phyloP scores from a whole-genome alignment of 1,140 invertebrate species.

The Drosophila busckii region DNA sequence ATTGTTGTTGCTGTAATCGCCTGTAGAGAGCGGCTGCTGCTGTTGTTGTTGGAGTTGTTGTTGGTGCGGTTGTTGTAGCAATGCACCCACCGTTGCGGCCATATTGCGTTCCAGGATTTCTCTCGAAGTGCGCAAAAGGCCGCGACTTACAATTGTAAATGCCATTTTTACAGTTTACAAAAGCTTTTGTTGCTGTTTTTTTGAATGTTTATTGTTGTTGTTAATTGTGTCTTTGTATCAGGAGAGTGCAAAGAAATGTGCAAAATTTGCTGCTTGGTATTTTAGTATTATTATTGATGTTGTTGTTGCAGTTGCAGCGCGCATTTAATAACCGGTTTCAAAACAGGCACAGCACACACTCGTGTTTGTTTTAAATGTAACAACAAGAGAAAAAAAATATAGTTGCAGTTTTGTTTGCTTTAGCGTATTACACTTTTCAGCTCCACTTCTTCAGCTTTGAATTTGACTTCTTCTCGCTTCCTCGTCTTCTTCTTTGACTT shows the following conservation, averaged over 20 bases:
- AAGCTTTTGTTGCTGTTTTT: conserved; percentile 17
- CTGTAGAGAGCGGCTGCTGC: conserved; percentile 34
- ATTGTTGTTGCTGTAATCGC: conserved; percentile 51
- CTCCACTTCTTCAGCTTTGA: conserved; percentile 23
- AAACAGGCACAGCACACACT: conserved; percentile 25
- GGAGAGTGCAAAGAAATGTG: conserved; percentile 23
- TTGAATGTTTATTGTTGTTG: conserved; percentile 13
- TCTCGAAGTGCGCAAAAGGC: conserved; percentile 72
- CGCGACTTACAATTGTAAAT: conserved; percentile 67
- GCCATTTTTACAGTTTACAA: conserved; percentile 54
- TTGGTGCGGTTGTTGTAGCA: too few species aligned
- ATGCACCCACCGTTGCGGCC: conserved; percentile 58
- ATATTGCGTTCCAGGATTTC: conserved; percentile 77
- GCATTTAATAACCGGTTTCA: conserved; percentile 56
- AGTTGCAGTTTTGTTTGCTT: conserved; percentile 39
- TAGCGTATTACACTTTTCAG: conserved; percentile 43
- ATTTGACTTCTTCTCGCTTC: conserved; percentile 14
- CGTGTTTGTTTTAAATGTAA: conserved; percentile 4
- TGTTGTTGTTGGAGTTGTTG: conserved; percentile 27
- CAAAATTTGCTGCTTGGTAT: conserved; percentile 18
- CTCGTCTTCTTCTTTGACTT: conserved; percentile 18
- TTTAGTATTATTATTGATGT: conserved; percentile 6
- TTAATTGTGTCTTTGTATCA: conserved; percentile 17
- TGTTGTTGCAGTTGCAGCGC: conserved; percentile 36
- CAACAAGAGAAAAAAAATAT: conserved; percentile 18